Percentiles rank a stretch among this genome's conserved stretches.
Conservation (phyloP, 2,797 vertebrate species). For the Mus caroli region DNA sequence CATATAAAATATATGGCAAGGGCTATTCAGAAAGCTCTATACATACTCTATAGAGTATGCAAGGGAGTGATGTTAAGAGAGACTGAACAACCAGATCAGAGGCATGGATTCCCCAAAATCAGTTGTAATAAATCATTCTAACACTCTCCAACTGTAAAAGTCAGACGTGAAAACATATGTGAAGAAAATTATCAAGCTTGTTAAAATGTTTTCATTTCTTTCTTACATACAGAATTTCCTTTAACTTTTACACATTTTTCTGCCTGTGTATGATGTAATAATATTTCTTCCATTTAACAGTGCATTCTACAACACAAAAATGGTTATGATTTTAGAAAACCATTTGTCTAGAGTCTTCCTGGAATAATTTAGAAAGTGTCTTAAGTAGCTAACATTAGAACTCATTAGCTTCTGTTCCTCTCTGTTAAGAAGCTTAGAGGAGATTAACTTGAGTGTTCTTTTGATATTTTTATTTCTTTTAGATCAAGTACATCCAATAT, state of each 20-base stretch:
- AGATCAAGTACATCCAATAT: background rate
- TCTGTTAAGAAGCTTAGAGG: background rate
- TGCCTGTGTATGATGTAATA: background rate
- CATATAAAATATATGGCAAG: background rate
- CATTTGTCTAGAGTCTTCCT: background rate
- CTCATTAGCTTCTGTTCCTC: background rate
- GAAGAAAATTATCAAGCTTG: background rate
- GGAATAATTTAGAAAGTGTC: background rate
- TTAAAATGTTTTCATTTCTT: background rate
- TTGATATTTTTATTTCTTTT: background rate
- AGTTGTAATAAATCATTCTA: background rate
- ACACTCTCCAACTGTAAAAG: background rate
- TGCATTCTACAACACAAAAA: background rate
- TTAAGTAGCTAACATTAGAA: background rate
- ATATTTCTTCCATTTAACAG: background rate
- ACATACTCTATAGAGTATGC: background rate
- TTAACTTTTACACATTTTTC: background rate
- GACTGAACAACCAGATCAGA: background rate
- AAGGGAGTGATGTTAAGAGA: background rate
- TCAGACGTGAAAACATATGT: background rate
- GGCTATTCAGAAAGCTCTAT: background rate
- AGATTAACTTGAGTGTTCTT: background rate
- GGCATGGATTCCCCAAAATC: background rate
- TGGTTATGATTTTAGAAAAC: background rate
- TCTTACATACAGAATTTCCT: background rate